Evolutionary conservation across 2,888 invertebrate genomes (phyloP), one percentile per base, ranked within the genome.

Genomic region (Diaphora mendica): DNA sequence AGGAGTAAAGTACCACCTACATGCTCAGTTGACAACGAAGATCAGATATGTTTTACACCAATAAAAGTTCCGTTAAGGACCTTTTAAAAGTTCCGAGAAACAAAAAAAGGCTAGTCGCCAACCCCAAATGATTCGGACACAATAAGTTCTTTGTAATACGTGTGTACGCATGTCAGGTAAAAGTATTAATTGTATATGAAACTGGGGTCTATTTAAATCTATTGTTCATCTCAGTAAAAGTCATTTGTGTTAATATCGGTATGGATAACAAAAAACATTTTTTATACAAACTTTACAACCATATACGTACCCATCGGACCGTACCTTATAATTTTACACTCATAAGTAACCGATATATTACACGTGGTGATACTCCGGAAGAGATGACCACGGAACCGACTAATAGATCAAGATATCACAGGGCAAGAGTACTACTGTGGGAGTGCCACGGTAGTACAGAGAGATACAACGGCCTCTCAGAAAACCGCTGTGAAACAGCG

Each of bases 81-180:
- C n/a, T 26, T 17, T 64, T 26, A 66, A 39, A 66, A 70, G 30
- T 39, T 70, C 59, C 30, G 30, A 30, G 23, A 17, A 55, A 9
- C 51, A 23, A 73, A 62, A 70, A 51, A 44, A 51, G 23, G 20
- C 5, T 48, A 15, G 5, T 48, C 4, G 23, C 23, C 20, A 23
- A 48, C 30, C n/a, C 59, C 0, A 26, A 26, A 33, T 23, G 30
- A 55, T 59, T 59, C 20, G 9, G 30, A 55, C 51, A 55, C 39
- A 68, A 72, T 64, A 48, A 64, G 51, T 81, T 83, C 83, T 69
- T 3, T 11, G 81, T 73, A 79, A n/a, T 59, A 75, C 65, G 68
- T 74, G 67, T 78, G 65, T 30, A 44, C 26, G 65, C 44, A 64
- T n/a, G 17, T 23, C 83, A 83, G 85, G 81, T 83, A 81, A 68